Evolutionary conservation across 2,113 vertebrate genomes (phyloP).

Genomic region (Lamprotornis superbus): DNA sequence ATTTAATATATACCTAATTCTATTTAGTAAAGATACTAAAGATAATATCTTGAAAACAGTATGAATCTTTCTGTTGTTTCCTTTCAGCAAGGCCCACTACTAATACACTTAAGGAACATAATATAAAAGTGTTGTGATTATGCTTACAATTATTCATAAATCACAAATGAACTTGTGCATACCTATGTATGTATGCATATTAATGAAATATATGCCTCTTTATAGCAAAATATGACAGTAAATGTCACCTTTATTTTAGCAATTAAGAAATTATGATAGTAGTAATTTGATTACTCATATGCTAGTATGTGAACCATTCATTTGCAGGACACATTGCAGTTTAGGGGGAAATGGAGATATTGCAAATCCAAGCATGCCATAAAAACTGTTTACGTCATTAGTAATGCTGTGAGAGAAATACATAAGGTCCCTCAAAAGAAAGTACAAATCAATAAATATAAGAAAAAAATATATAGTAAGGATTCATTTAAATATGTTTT

Average conservation of each 20-base stretch:
- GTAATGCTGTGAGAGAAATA: not conserved
- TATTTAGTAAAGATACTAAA: not conserved
- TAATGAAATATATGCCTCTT: not conserved
- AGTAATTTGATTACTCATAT: not conserved
- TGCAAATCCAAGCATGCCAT: not conserved
- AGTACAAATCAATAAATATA: not conserved
- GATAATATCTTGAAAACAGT: not conserved
- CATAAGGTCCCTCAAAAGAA: not conserved
- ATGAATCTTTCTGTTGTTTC: not conserved
- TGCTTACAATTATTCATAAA: not conserved
- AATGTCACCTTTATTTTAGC: conserved; percentile 7
- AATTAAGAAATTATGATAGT: not conserved
- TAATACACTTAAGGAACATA: conserved; percentile 1
- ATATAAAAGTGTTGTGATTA: not conserved
- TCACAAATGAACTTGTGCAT: not conserved
- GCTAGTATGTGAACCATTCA: not conserved
- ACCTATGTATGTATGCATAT: not conserved
- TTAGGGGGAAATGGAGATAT: not conserved
- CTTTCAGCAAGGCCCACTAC: not conserved
- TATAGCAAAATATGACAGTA: not conserved
- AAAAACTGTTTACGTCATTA: not conserved
- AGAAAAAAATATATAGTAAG: not conserved
- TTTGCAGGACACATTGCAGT: not conserved
- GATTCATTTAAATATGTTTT: not conserved
- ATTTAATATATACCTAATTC: not conserved